A percentile compares a stretch with the other conserved stretches of the same genome.
These are phyloP conservation scores for Chrysodeixis includens DNA, from an alignment of 2,888 invertebrate species.

Conservation along the genomic window DNA sequence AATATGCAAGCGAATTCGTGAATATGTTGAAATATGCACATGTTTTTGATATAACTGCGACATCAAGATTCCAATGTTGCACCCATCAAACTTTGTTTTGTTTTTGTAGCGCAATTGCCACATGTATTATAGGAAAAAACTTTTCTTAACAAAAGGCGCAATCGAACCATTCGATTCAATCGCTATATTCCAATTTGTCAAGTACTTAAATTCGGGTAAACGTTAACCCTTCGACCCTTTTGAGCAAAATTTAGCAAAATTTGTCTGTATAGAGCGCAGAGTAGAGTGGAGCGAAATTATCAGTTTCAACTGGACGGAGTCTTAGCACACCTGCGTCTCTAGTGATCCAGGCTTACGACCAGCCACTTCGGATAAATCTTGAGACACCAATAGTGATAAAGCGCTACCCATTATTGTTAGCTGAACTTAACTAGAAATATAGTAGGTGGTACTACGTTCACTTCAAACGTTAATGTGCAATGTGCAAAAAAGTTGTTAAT, in stretches of 20 bases:
- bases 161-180: conserved; percentile 34
- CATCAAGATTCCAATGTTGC: conserved; percentile 54
- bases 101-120: conserved; percentile 25
- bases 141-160: conserved; percentile 10
- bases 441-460: conserved; percentile 52
- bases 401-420: conserved; percentile 74
- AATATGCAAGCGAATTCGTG: conserved; percentile 62
- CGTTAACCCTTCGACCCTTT: conserved; percentile 59
- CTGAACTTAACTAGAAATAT: conserved; percentile 67
- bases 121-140: conserved; percentile 17
- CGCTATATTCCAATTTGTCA: conserved; percentile 55
- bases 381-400: conserved; percentile 77
- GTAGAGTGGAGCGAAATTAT: conserved; percentile 69
- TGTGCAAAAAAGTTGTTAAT: conserved; percentile 33
- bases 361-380: conserved; percentile 71
- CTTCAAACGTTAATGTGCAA: conserved; percentile 38
- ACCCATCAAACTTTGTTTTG: conserved; percentile 48
- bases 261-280: conserved; percentile 61
- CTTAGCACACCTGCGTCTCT: conserved; percentile 74
- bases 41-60: conserved; percentile 55
- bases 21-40: conserved; percentile 64
- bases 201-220: conserved; percentile 54
- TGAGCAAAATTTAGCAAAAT: conserved; percentile 58
- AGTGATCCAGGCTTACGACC: conserved; percentile 74
- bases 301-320: conserved; percentile 68